A percentile compares a stretch with the other conserved stretches of the same genome.
Conservation (phyloP, 2,113 vertebrate species). For the Ondatra zibethicus region DNA sequence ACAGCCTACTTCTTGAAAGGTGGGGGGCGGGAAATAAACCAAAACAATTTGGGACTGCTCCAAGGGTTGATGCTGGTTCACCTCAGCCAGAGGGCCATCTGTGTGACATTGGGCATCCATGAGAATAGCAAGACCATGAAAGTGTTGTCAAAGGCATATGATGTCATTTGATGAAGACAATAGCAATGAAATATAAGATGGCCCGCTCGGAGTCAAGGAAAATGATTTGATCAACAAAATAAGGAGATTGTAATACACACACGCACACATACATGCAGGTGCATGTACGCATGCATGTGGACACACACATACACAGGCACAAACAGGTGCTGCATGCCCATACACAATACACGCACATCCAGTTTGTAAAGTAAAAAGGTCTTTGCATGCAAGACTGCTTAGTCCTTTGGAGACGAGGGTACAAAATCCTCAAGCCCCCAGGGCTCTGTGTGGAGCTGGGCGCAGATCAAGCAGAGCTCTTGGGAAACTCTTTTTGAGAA, state of each 20-base stretch:
- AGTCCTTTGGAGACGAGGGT: neutral
- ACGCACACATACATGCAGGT: fast-evolving
- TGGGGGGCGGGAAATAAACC: neutral
- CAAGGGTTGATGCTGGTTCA: neutral
- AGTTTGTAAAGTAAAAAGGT: neutral
- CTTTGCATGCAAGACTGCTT: neutral
- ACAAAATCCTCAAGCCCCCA: too few relatives aligned
- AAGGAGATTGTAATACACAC: neutral
- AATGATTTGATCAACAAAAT: neutral
- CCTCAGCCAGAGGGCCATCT: neutral
- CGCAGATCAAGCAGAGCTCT: neutral
- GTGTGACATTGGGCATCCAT: neutral
- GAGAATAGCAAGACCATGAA: neutral
- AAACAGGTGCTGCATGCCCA: neutral
- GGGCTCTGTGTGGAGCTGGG: neutral
- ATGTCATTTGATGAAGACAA: neutral
- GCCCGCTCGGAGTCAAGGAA: neutral
- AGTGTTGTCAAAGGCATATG: neutral
- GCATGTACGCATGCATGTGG: neutral
- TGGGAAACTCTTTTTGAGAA: neutral
- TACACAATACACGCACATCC: neutral
- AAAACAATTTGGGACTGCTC: neutral
- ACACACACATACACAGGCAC: neutral
- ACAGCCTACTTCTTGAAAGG: neutral
- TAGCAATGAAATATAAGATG: neutral